These are phyloP conservation scores for Triplophysa rosa DNA, from an alignment of 2,113 vertebrate genomes.

Conservation along the genomic window DNA sequence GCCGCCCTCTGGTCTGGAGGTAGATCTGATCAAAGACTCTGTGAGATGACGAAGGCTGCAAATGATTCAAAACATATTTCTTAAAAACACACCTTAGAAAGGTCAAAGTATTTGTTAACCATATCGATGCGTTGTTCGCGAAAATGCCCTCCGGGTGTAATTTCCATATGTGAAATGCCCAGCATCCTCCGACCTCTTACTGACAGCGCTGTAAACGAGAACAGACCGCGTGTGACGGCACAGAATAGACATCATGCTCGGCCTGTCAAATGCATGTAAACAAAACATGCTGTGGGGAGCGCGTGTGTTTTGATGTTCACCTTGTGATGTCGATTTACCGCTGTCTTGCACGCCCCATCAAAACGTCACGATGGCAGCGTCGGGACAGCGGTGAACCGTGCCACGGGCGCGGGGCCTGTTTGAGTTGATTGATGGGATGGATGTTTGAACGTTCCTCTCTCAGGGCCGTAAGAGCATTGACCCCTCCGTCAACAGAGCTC, in stretches of 20 bases:
- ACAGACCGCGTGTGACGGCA: constrained; percentile 28
- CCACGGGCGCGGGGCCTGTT: neutral
- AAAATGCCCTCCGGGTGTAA: neutral
- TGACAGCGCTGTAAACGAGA: constrained; percentile 28
- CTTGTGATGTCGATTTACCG: constrained; percentile 45
- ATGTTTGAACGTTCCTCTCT: constrained; percentile 25
- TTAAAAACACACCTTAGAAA: neutral
- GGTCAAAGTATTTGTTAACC: neutral
- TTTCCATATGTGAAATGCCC: neutral
- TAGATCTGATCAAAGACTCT: neutral
- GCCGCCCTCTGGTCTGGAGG: neutral
- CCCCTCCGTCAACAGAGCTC: neutral
- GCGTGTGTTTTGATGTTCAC: constrained; percentile 35
- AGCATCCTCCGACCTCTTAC: neutral
- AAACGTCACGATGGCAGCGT: constrained; percentile 8
- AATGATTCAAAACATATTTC: neutral
- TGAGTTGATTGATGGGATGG: constrained; percentile 20
- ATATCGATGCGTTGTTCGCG: neutral
- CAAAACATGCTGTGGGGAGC: constrained; percentile 14
- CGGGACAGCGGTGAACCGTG: constrained; percentile 21
- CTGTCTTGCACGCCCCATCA: constrained; percentile 13
- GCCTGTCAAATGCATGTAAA: constrained; percentile 31
- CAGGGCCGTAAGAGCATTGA: constrained; percentile 9
- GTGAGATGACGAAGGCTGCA: neutral
- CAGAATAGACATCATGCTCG: constrained; percentile 21